Percentiles rank a stretch among this genome's conserved stretches.
Conservation (phyloP, 1,140 invertebrate genomes). For the Sarcophaga peregrina region DNA sequence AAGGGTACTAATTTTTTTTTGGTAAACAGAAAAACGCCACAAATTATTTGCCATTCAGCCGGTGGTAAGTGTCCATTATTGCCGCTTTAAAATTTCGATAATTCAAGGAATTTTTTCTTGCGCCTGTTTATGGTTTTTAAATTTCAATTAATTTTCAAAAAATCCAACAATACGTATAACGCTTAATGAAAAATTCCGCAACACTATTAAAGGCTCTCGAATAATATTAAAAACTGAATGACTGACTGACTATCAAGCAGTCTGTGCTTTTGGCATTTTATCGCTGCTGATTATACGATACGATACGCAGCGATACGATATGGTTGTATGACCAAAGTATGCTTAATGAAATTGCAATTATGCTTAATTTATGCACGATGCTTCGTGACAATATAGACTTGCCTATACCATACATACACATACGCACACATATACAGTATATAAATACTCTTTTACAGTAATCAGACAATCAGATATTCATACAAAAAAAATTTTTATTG, state of each 20-base stretch:
- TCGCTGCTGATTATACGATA: too few relatives aligned
- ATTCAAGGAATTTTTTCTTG: too few relatives aligned
- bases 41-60: too few relatives aligned
- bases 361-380: constrained; percentile 35
- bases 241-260: background rate
- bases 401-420: background rate
- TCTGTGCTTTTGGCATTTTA: too few relatives aligned
- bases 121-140: too few relatives aligned
- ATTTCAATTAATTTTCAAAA: background rate
- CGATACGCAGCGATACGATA: background rate
- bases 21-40: too few relatives aligned
- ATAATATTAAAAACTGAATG: background rate
- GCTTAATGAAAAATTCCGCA: background rate
- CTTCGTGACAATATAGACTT: constrained; percentile 8
- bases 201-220: background rate
- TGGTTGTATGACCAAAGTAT: background rate
- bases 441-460: too few relatives aligned
- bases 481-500: constrained; percentile 19
- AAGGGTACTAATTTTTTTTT: too few relatives aligned
- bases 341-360: constrained; percentile 42
- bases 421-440: background rate
- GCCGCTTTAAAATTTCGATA: too few relatives aligned
- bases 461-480: too few relatives aligned
- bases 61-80: too few relatives aligned
- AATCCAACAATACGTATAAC: background rate